Evolutionary conservation across 30 jellyfish, hydroid and myxozoan species (phyloP), one percentile per base, ranked within the genome.

Genomic region (Chironex yamaguchii): DNA sequence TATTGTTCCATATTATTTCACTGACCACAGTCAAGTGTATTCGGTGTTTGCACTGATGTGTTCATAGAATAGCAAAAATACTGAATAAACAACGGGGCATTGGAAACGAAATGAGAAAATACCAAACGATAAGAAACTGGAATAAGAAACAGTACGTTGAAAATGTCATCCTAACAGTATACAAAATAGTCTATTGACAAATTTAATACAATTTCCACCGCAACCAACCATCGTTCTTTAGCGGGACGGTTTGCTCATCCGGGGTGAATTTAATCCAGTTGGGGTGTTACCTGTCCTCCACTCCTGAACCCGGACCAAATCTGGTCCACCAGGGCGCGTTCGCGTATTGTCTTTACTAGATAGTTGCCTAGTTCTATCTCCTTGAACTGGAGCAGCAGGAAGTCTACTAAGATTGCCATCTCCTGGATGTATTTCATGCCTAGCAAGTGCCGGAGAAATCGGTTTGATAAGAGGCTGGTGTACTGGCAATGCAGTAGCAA

Each of bases 251-350:
- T 42, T 17, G 17, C 9, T 42, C 13, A 6, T 17, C 58, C 17
- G 9, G 17, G 9, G 58, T 6, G 17, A 17, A 42, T 17, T 17
- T 17, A 42, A 6, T 9, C 83, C 96, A 4, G 87, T 26, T 17
- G 31, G 3, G 20, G 82, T 33, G 11, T 34, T 34, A 1, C 90
- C 96, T 29, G 96, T 86, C 81, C 90, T 74, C 96, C 96, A 86
- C 13, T 68, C 86, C 62, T 86, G 96, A 0, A 86, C 96, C 13
- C 96, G 96, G 20, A 86, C 96, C 3, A 74, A 49, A 52, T 86
- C 96, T 0, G 84, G 79, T n/a, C 67, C 76, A 17, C 58, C 58
- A 42, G 9, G 58, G 58, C 58, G 58, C 22, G 52, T 49, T 6
- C 30, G 30, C 13, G 65, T 81, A 21, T 42, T 67, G 26, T 69